Conservation (phyloP, 2,113 vertebrate species). For the Hassar affinis region DNA sequence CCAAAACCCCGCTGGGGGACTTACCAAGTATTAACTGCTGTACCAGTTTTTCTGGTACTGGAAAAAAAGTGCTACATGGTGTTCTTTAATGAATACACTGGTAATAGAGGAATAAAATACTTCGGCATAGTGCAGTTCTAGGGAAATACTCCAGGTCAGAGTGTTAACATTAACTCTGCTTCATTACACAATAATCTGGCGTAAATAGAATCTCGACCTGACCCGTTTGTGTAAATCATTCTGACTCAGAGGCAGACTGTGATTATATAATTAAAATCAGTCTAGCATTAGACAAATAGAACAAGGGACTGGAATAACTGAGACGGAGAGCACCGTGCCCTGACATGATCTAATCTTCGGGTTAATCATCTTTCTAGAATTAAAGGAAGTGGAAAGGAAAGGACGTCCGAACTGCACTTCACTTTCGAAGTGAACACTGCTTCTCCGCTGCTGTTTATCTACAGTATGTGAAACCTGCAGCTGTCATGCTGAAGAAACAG, state of each 20-base stretch:
- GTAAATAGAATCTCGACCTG: neutral
- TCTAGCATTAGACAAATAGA: neutral
- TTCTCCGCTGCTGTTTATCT: neutral
- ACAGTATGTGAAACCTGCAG: neutral
- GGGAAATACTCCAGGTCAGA: neutral
- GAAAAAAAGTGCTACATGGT: neutral
- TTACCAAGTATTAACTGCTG: too few relatives aligned
- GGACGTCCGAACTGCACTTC: neutral
- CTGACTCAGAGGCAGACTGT: neutral
- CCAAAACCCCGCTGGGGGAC: too few relatives aligned
- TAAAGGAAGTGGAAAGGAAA: too few relatives aligned
- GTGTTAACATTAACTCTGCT: too few relatives aligned
- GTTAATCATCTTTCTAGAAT: neutral
- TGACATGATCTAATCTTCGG: neutral
- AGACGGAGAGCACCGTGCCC: neutral
- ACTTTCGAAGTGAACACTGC: neutral
- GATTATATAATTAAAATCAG: neutral
- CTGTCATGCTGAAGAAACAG: conserved; percentile 2
- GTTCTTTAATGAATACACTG: neutral
- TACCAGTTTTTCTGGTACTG: too few relatives aligned
- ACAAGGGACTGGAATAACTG: neutral
- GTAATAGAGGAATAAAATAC: neutral
- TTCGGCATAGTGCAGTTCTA: too few relatives aligned
- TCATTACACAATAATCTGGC: too few relatives aligned
- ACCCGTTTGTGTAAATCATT: neutral